Evolutionary conservation across 92 coral and sea anemone species (phyloP), one percentile per base, ranked within the genome.

Genomic region (Virgularia gustaviana): DNA sequence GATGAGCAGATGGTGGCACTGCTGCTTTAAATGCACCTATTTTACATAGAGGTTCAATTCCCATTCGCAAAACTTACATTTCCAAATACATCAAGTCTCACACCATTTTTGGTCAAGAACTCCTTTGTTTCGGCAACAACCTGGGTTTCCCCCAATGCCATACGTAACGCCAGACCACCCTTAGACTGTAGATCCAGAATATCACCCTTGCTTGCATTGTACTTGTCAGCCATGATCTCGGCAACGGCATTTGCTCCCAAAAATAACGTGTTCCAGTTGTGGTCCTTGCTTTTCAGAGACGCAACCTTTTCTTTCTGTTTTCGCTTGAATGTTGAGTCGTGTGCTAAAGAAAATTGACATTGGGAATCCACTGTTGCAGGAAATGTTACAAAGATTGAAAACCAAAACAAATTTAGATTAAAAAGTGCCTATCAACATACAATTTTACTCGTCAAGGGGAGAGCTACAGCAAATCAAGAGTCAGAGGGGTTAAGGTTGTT

Each of bases 121-220:
- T 92, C 88, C 53, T 91, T 85, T n/a, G 98, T 92, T 34, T 92
- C 98, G 10, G 98, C 95, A 10, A 92, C 98, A 57, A 89, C 85
- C 70, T 92, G 98, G 37, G 98, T 92, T 76, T 92, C 98, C 4
- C 98, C 98, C 6, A 92, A 83, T 42, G 98, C 98, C 98, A 92
- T 92, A 20, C 98, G 84, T 9, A 92, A 86, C 60, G 98, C 98
- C 67, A 92, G 86, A 60, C 96, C 90, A 20, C 81, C 78, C 20
- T 95, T 89, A 0, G 98, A 86, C 72, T 86, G 90, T 2, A 84
- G 92, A 71, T 92, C 87, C 27, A 92, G 78, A 36, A 92, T 83
- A 36, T 85, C 88, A 32, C 98, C 80, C 67, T 92, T 92, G 18
- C 85, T 85, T 25, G 98, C 86, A 77, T 89, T 86, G 57, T 92